Percentiles rank a stretch among this genome's conserved stretches.
Conservation (phyloP, 2,113 vertebrate species). For the Datnioides undecimradiatus region DNA sequence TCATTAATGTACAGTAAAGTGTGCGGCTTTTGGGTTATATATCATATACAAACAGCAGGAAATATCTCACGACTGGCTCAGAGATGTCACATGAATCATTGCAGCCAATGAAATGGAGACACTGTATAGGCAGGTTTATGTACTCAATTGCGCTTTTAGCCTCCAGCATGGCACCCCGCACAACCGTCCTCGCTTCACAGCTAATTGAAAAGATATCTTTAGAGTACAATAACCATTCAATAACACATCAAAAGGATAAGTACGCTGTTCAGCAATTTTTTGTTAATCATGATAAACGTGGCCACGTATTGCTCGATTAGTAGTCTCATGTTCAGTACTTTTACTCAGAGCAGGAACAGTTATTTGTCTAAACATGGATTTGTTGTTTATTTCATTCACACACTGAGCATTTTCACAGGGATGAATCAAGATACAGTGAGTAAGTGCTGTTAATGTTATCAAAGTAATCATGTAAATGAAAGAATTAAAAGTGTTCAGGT, state of each 20-base stretch:
- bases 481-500: constrained; percentile 25
- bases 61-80: constrained; percentile 57
- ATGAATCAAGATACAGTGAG: constrained; percentile 13
- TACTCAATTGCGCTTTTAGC: constrained; percentile 70
- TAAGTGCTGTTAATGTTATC: neutral
- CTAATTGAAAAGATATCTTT: constrained; percentile 74
- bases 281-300: constrained; percentile 55
- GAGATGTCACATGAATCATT: constrained; percentile 72
- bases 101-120: constrained; percentile 74
- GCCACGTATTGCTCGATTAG: constrained; percentile 21
- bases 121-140: constrained; percentile 70
- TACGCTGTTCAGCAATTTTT: constrained; percentile 34
- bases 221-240: constrained; percentile 64
- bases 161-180: constrained; percentile 73
- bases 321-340: constrained; percentile 11
- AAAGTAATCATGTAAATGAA: constrained; percentile 25
- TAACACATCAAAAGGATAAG: constrained; percentile 55
- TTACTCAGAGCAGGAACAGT: constrained; percentile 15
- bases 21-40: constrained; percentile 42
- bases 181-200: constrained; percentile 64
- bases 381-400: constrained; percentile 31
- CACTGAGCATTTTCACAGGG: constrained; percentile 9
- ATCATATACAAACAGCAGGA: constrained; percentile 64
- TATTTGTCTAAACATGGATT: constrained; percentile 31
- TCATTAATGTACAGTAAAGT: constrained; percentile 65